Percentiles rank a stretch among this genome's conserved stretches.
Evolutionary conservation across 2,797 vertebrate genomes (phyloP).

Genomic region (Taeniopygia guttata): DNA sequence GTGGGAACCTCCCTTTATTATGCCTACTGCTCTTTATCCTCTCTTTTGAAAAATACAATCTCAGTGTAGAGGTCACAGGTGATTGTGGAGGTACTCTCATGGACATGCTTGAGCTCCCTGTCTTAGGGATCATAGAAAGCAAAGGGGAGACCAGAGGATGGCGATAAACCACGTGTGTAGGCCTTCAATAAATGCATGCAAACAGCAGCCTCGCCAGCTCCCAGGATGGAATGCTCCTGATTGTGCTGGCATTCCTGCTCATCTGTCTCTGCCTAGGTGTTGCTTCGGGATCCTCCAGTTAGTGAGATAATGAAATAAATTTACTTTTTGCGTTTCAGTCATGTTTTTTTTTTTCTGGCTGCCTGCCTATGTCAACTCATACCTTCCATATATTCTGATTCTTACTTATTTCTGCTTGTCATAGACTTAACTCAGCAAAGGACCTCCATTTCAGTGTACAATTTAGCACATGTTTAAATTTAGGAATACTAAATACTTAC

Average conservation of each 20-base stretch:
- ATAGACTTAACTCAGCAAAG: background rate
- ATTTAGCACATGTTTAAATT: background rate
- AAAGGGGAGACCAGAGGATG: background rate
- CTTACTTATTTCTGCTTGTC: background rate
- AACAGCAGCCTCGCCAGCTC: background rate
- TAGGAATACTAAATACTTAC: background rate
- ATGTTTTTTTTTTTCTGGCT: background rate
- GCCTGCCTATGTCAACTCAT: background rate
- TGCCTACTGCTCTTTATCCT: too few species aligned
- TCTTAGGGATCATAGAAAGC: background rate
- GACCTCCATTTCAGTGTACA: background rate
- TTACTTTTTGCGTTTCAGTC: background rate
- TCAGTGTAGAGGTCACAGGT: background rate
- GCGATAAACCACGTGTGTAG: accelerated
- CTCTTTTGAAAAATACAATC: background rate
- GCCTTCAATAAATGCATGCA: background rate
- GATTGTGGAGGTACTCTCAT: background rate
- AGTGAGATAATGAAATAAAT: background rate
- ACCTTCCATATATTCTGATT: background rate
- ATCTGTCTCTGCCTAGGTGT: accelerated
- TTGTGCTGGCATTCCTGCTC: accelerated
- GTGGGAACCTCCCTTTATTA: too few species aligned
- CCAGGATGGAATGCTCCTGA: background rate
- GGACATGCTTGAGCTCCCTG: background rate
- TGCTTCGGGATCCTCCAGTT: accelerated